Base-by-base conservation (phyloP, 2,888 invertebrate genomes). In the Limnephilus marmoratus region DNA sequence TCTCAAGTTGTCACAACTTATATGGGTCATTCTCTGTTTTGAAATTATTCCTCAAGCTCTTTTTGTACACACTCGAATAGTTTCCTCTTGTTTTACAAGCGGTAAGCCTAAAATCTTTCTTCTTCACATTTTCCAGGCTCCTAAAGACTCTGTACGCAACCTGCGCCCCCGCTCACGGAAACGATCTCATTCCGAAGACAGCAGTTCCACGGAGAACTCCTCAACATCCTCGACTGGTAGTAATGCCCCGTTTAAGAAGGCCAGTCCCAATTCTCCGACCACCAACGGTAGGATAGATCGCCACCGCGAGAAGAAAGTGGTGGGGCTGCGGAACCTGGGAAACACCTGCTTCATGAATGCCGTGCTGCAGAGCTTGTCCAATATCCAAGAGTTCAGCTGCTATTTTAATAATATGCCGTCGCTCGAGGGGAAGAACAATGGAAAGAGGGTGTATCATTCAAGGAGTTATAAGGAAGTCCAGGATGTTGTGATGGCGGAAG, bases 341-440 rank as follows among this genome's bases (percentile, higher is more conserved):
- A 98, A 98, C 95, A 98, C 98, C 90, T 98, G 98, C 95, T 98
- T 98, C 95, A 98, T 98, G 98, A 98, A 98, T 95, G 98, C 98
- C 34, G 98, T 98, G 92, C 95, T 98, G 93, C 98, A 98, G 95
- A 98, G 98, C 94, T 96, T 98, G 95, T 98, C 98, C 95, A 98
- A 98, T 95, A 98, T 98, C 94, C 97, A 98, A 95, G 97, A 98
- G 94, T 98, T 98, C 95, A 98, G 98, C 95, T 97, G 97, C 94
- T 98, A 98, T 95, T 97, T 98, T 94, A 98, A 97, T 95, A 97
- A 97, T 95, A 95, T 98, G 94, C 98, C 98, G 18, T 97, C 97
- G 4, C 95, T 98, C 93, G 98, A 98, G 94, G 95, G 96, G 94
- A 97, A 97, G 94, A 96, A 95, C 9, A 96, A 97, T 53, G 97